Conservation (phyloP, 35 echinoderm and acorn worm species). For the Eucidaris tribuloides region DNA sequence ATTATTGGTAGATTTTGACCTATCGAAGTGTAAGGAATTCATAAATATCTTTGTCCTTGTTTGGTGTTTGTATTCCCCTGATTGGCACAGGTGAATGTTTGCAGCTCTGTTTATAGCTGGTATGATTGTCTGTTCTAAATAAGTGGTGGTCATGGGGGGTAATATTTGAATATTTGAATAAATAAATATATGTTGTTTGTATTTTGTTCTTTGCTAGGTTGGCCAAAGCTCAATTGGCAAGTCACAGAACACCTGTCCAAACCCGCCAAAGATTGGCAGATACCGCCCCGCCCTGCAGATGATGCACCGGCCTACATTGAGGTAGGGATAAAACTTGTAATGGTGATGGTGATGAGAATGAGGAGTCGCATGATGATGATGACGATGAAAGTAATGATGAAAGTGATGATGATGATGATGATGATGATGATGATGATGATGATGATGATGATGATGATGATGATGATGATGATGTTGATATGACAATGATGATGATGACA, state of each 20-base stretch:
- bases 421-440: background rate
- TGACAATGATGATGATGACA: background rate
- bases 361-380: background rate
- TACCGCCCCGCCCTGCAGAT: slow-evolving; percentile 86
- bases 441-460: background rate
- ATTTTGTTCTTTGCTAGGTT: slow-evolving; percentile 55
- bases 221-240: slow-evolving; percentile 91
- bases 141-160: too few relatives aligned
- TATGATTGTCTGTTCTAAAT: too few relatives aligned
- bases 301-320: slow-evolving; percentile 79
- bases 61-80: too few relatives aligned
- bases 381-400: background rate
- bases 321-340: background rate
- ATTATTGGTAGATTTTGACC: too few relatives aligned
- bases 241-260: slow-evolving; percentile 92
- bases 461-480: background rate
- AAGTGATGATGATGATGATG: background rate
- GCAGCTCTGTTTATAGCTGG: too few relatives aligned
- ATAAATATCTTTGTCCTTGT: too few relatives aligned
- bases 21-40: too few relatives aligned
- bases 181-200: too few relatives aligned
- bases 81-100: too few relatives aligned
- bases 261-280: slow-evolving; percentile 94
- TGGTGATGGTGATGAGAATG: background rate
- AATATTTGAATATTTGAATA: too few relatives aligned